Conservation (phyloP, 2,888 invertebrate species). For the Xylota segnis region DNA sequence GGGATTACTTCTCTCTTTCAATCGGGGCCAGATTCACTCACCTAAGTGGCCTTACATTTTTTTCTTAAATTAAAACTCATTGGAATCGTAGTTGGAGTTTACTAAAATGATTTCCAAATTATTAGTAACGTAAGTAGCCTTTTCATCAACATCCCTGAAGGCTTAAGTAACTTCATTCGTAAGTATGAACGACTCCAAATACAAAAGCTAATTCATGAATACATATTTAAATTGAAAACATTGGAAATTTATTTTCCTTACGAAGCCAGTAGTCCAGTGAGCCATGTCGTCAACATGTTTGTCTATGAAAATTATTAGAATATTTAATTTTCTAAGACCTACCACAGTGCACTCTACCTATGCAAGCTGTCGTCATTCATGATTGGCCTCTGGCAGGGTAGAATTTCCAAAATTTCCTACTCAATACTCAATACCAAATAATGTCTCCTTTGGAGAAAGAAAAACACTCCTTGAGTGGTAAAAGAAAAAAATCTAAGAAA, state of each 20-base stretch:
- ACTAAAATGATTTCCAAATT: too few relatives aligned
- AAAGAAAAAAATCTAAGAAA: background rate
- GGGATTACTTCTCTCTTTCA: too few relatives aligned
- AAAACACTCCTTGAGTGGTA: constrained; percentile 38
- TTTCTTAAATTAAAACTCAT: too few relatives aligned
- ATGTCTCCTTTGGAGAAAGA: constrained; percentile 7
- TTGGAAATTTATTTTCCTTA: background rate
- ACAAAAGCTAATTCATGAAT: background rate
- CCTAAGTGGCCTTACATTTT: too few relatives aligned
- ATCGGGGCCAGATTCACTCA: too few relatives aligned
- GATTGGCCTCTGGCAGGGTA: background rate
- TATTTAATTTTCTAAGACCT: constrained; percentile 2
- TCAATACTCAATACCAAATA: background rate
- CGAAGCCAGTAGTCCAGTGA: background rate
- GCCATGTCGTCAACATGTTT: background rate
- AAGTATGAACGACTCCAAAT: background rate
- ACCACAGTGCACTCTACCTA: constrained; percentile 35
- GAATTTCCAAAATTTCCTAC: background rate
- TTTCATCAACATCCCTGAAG: background rate
- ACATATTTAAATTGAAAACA: background rate
- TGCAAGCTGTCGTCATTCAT: constrained; percentile 8
- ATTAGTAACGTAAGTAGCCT: too few relatives aligned
- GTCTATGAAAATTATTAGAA: constrained; percentile 1
- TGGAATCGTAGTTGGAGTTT: too few relatives aligned
- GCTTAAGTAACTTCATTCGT: too few relatives aligned